A percentile compares a stretch with the other conserved stretches of the same genome.
These are phyloP conservation scores for Volucella inflata DNA, from an alignment of 2,888 invertebrate species.

Conservation along the genomic window DNA sequence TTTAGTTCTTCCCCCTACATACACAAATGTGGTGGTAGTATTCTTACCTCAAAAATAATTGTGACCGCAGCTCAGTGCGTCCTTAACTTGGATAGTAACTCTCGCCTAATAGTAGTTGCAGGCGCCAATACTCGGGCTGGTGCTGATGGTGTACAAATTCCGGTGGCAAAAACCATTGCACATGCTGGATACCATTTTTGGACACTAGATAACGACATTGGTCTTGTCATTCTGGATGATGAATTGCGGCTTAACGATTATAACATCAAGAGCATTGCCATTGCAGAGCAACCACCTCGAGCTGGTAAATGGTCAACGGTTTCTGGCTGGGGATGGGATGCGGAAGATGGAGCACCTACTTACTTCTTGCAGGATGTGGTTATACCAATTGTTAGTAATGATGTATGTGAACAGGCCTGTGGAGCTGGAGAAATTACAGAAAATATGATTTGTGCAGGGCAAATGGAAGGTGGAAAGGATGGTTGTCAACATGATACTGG, in stretches of 20 bases:
- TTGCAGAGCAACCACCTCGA: conserved; percentile 76
- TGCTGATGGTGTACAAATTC: conserved; percentile 84
- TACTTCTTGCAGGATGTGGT: conserved; percentile 84
- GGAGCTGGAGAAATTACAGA: conserved; percentile 82
- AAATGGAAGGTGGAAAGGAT: conserved; percentile 81
- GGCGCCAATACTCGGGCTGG: conserved; percentile 84
- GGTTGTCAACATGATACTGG: conserved; percentile 84
- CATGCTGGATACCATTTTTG: conserved; percentile 84
- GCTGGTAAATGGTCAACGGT: conserved; percentile 40
- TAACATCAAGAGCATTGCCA: conserved; percentile 78
- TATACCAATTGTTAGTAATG: conserved; percentile 84
- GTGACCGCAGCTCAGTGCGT: conserved; percentile 81
- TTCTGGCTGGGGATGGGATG: conserved; percentile 60
- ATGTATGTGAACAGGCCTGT: conserved; percentile 84
- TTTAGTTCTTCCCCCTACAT: conserved; percentile 73
- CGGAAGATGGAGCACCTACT: conserved; percentile 68
- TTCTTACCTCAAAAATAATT: conserved; percentile 74
- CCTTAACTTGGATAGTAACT: conserved; percentile 73
- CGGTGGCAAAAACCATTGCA: conserved; percentile 84
- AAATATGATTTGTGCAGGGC: conserved; percentile 86
- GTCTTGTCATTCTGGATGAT: conserved; percentile 81
- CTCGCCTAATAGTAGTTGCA: conserved; percentile 83
- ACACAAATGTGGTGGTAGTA: conserved; percentile 80
- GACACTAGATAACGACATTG: conserved; percentile 85
- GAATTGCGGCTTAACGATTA: conserved; percentile 79